Base-by-base conservation (phyloP, 1,140 invertebrate genomes). In the Drosophila triauraria region DNA sequence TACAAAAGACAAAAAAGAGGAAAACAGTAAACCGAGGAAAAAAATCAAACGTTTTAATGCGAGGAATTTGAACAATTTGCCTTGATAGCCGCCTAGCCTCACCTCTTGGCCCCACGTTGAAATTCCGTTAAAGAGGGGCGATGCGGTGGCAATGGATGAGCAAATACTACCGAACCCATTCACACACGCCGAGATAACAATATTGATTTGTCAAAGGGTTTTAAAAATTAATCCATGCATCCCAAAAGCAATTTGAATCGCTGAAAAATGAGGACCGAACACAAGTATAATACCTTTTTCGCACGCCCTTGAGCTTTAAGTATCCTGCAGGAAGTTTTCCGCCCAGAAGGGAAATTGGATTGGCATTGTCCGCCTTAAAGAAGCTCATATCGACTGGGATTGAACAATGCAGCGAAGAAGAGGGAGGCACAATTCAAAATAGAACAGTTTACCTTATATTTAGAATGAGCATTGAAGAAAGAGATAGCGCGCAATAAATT, bases 21-120 rank as follows among this genome's bases (percentile, higher is more conserved):
- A 40, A 40, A 64, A 59, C 38, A 23, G 48, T 40, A 56, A 65
- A 23, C 3, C 30, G 10, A 13, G 50, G 51, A 54, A 68, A 84
- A 84, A 88, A 88, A 88, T 90, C 85, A 88, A 74, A 88, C 78
- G 75, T 74, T 88, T 84, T 88, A 85, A 88, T 85, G 75, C 67
- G 53, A 68, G 63, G 74, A 88, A 88, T 90, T 75, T 81, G 70
- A 88, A 79, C 85, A 82, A 90, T 88, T 88, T 85, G 78, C 65
- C 72, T 74, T 72, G 70, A 74, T 74, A 72, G 30, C 68, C 20
- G 70, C 68, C 70, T 72, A 51, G 17, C 68, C 35, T 72, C 68
- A 60, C 70, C 70, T 72, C 71, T 72, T 40, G n/a, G 13, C 68
- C 23, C 23, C 30, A 32, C 20, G 6, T 13, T 51, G 63, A 56